Base-by-base conservation (phyloP, 1,140 invertebrate species). In the Zaprionus kolodkinae region DNA sequence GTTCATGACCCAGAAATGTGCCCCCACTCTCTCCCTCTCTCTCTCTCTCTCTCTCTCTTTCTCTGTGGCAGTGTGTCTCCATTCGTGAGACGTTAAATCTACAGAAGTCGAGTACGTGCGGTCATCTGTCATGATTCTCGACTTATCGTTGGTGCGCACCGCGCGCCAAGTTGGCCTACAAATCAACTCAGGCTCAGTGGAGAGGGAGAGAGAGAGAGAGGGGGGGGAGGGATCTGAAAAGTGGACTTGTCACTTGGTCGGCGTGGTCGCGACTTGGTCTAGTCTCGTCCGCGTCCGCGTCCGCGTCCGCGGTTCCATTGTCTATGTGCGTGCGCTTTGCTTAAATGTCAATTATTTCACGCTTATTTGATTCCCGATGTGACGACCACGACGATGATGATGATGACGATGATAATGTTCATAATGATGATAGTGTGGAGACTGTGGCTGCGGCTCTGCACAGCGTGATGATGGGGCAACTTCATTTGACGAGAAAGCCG, bases 281-380 rank as follows among this genome's bases (percentile, higher is more conserved):
- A 48, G 15, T n/a, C 54, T 55, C 40, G 38, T 54, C 48, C 27
- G 27, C 27, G 27, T 30, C n/a, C n/a, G n/a, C n/a, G n/a, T n/a
- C n/a, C 25, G 25, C 25, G 27, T 56, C 61, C 60, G n/a, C 33
- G 48, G 48, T 72, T 75, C 45, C 45, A 48, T 48, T 48, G 45
- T 48, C 45, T 48, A n/a, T 89, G 74, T 89, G 85, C 85, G 85
- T 88, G 85, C 36, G 85, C 75, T 89, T 89, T 85, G 74, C 85
- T 85, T 88, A 88, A 88, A 88, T 89, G 85, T 88, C 85, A 88
- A 88, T 89, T 88, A 88, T 89, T 89, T 88, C 85, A 88, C 85
- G 81, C 85, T 88, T 89, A 89, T 89, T 89, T 81, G 72, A 87
- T 84, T 88, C 78, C 84, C 57, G 61, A 83, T 79, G 76, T 61